Base-by-base conservation (phyloP, 2,888 invertebrate genomes). In the Netelia inedita region DNA sequence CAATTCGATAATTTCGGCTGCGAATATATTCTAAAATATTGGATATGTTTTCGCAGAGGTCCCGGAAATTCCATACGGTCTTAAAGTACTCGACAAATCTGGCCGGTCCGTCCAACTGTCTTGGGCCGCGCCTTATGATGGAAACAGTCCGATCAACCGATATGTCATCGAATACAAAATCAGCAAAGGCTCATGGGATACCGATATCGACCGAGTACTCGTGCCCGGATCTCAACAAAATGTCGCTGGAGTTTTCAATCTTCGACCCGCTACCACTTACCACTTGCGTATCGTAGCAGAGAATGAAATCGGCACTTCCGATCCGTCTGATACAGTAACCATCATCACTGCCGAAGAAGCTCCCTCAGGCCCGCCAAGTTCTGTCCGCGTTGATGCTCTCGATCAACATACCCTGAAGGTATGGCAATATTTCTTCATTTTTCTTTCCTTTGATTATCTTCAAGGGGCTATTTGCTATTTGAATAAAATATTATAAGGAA, bases 341-440 rank as follows among this genome's bases (percentile, higher is more conserved):
- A 98, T 99, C 87, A 98, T 98, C 86, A 99, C 99, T 41, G 98
- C 98, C 53, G 99, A 99, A 94, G 98, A 98, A 95, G 96, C 96
- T 6, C 97, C 97, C 1, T 97, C 97, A 82, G 98, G 97, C 65
- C 97, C 97, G 83, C 97, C 98, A 63, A 97, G 97, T 86, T 96
- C 96, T 88, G 96, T 98, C 53, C 96, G 97, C 92, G 97, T 98
- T 2, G 98, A 98, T 91, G 97, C 98, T 46, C 96, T 96, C 72
- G 98, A 98, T 93, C 97, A 98, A 92, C 98, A 98, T 87, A 97
- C 97, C 1, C 95, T 98, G 89, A 95, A 97, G 88, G 93, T 93
- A 80, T 21, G 41, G 61, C 73, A 74, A n/a, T 1, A 16, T 71
- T 35, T 35, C 19, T 16, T 16, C 1, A 61, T 16, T 63, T 8